Percentiles rank a stretch among this genome's conserved stretches.
phyloP scores from a whole-genome alignment of 2,797 vertebrate species.

The Lateolabrax maculatus region DNA sequence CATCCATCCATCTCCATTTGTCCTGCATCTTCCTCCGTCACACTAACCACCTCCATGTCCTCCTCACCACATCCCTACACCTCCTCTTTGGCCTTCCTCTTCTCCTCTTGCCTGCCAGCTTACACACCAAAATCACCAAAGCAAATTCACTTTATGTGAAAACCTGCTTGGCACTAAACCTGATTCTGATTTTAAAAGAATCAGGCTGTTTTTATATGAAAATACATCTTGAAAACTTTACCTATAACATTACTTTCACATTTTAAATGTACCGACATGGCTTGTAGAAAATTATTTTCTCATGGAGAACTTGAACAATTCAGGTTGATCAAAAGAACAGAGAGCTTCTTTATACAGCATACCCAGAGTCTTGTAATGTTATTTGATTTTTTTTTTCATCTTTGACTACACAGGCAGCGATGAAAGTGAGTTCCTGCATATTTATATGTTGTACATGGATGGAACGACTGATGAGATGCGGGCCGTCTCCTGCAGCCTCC shows the following conservation, averaged over 20 bases:
- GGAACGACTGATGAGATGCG: constrained; percentile 17
- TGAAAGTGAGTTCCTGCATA: background rate
- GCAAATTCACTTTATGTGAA: no score
- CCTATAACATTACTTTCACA: no score
- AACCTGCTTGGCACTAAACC: no score
- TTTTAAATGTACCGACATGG: background rate
- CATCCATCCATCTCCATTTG: no score
- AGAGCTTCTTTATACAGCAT: background rate
- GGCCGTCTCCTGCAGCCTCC: constrained; percentile 25
- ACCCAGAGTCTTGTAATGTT: background rate
- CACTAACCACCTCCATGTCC: no score
- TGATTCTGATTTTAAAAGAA: background rate
- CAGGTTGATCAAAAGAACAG: background rate
- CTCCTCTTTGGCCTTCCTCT: no score
- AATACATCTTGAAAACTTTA: background rate
- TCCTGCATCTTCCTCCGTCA: no score
- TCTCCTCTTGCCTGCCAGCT: no score
- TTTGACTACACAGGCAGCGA: background rate
- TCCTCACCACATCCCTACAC: no score
- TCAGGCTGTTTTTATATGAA: no score
- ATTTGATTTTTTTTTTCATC: background rate
- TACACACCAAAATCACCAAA: no score
- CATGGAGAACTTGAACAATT: no score
- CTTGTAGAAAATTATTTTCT: background rate
- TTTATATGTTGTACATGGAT: background rate